Conservation (phyloP, 1,140 invertebrate species). For the Oscheius sp. region DNA sequence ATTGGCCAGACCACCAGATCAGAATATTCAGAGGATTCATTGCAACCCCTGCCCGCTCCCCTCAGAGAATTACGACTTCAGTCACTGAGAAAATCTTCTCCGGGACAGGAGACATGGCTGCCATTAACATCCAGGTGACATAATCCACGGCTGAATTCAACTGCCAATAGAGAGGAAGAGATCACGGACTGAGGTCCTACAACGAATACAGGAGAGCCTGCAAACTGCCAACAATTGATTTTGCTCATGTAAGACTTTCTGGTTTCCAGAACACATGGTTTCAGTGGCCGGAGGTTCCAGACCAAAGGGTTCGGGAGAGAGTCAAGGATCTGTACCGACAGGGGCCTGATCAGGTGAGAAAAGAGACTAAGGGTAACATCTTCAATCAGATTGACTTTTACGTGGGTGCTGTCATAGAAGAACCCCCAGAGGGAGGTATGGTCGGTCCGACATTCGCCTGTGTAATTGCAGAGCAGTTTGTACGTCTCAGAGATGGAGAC, state of each 20-base stretch:
- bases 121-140: constrained; percentile 67
- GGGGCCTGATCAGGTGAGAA: constrained; percentile 69
- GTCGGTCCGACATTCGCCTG: constrained; percentile 92
- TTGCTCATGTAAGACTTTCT: constrained; percentile 22
- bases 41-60: constrained; percentile 19
- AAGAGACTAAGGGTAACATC: neutral
- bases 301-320: constrained; percentile 22
- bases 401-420: constrained; percentile 76
- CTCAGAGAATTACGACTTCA: constrained; percentile 41
- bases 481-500: constrained; percentile 72
- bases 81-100: constrained; percentile 39
- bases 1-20: neutral
- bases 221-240: constrained; percentile 70
- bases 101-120: constrained; percentile 64
- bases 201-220: constrained; percentile 78
- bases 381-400: constrained; percentile 71
- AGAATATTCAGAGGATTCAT: constrained; percentile 37
- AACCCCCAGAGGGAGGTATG: constrained; percentile 73
- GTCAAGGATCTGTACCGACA: constrained; percentile 32
- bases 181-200: constrained; percentile 79
- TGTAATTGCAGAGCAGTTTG: constrained; percentile 87
- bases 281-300: constrained; percentile 35
- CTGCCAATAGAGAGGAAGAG: constrained; percentile 66
- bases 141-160: neutral
- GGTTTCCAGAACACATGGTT: neutral